A percentile compares a stretch with the other conserved stretches of the same genome.
phyloP scores from a whole-genome alignment of 2,888 invertebrate species.

The Drosophila nr. perissopoda region DNA sequence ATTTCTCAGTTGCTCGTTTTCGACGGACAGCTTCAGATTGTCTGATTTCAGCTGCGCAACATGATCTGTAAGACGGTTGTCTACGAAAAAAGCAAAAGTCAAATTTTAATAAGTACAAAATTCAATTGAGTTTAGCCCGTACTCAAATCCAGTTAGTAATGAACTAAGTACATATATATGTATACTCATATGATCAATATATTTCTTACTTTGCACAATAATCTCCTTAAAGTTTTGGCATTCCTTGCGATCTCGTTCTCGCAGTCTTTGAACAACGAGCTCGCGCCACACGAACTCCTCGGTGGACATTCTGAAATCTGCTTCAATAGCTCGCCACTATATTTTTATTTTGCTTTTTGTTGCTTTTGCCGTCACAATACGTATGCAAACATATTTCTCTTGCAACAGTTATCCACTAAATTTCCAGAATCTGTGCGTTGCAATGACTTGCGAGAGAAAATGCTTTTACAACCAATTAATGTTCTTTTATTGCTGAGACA shows the following conservation, averaged over 20 bases:
- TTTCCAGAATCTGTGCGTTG: background rate
- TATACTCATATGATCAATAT: background rate
- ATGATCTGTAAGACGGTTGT: slow-evolving; percentile 94
- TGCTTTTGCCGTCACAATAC: slow-evolving; percentile 35
- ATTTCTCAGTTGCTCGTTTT: slow-evolving; percentile 92
- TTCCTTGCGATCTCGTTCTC: slow-evolving; percentile 91
- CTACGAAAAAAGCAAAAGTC: slow-evolving; percentile 85
- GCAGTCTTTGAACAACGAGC: slow-evolving; percentile 89
- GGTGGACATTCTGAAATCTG: slow-evolving; percentile 75
- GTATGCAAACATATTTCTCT: slow-evolving; percentile 27
- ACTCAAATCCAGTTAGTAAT: background rate
- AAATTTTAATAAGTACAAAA: slow-evolving; percentile 6
- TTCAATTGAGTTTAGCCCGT: background rate
- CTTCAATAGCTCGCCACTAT: slow-evolving; percentile 3
- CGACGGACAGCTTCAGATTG: slow-evolving; percentile 93
- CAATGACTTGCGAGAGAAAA: background rate
- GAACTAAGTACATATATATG: background rate
- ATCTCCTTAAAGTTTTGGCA: slow-evolving; percentile 92
- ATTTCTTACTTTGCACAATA: slow-evolving; percentile 91
- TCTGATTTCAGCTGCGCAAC: slow-evolving; percentile 92
- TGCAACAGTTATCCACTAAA: slow-evolving; percentile 4
- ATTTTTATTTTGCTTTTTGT: slow-evolving; percentile 7
- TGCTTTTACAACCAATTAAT: slow-evolving; percentile 18
- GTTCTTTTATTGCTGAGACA: slow-evolving; percentile 41
- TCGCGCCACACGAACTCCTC: slow-evolving; percentile 88